Evolutionary conservation across 2,113 vertebrate genomes (phyloP).

Genomic region (Mungos mungo): DNA sequence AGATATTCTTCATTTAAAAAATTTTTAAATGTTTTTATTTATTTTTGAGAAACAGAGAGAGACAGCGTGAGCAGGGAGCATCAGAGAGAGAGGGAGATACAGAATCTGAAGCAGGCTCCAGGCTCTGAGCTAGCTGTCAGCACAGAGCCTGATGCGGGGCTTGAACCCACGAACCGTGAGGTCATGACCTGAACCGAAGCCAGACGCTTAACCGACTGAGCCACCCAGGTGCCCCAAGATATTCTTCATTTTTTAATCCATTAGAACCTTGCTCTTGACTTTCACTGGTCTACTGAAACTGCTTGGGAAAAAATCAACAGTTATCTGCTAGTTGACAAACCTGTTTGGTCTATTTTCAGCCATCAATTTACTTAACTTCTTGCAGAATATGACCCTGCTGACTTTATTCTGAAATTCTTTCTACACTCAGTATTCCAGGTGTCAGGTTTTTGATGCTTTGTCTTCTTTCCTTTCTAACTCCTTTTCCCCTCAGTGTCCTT

Average conservation of each 20-base stretch:
- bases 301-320: not conserved
- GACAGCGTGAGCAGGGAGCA: no score
- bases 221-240: not conserved
- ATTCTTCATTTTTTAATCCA: conserved; percentile 15
- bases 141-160: no score
- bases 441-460: not conserved
- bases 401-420: not conserved
- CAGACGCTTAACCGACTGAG: no score
- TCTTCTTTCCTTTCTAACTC: not conserved
- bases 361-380: not conserved
- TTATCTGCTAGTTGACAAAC: not conserved
- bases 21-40: no score
- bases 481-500: not conserved
- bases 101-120: no score
- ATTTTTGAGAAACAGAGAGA: no score
- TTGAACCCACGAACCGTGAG: no score
- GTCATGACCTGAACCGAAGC: no score
- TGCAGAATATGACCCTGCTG: not conserved
- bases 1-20: not conserved
- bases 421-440: not conserved
- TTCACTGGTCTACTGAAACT: not conserved
- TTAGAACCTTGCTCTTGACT: not conserved
- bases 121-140: no score
- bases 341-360: not conserved
- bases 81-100: no score